Percentiles rank a stretch among this genome's conserved stretches.
Conservation (phyloP, 2,797 vertebrate genomes). For the Otus scops region DNA sequence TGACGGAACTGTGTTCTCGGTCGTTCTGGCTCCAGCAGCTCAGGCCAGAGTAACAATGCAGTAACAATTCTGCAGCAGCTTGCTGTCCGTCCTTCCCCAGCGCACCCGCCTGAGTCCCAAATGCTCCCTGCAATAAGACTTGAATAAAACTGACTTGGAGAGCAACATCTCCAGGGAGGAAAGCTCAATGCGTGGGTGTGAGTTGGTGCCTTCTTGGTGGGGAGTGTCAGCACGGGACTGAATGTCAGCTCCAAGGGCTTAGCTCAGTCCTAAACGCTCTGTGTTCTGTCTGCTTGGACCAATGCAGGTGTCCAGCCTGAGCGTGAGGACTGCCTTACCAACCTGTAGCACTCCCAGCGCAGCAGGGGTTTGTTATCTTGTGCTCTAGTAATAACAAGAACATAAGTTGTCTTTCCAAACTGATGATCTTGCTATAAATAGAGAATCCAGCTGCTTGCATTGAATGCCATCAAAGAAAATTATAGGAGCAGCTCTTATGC, state of each 20-base stretch:
- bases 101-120: background rate
- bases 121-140: background rate
- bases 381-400: constrained; percentile 26
- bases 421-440: constrained; percentile 61
- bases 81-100: background rate
- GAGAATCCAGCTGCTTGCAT: constrained; percentile 49
- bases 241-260: background rate
- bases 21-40: background rate
- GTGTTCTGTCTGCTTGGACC: background rate
- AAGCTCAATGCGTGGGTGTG: background rate
- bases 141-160: background rate
- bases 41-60: background rate
- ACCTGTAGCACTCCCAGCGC: background rate
- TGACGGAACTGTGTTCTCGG: background rate
- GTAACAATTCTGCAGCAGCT: background rate
- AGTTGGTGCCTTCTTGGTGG: background rate
- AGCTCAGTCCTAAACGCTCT: background rate
- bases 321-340: background rate
- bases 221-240: background rate
- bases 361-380: background rate
- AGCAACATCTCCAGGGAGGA: background rate
- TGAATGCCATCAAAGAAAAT: constrained; percentile 63
- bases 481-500: background rate
- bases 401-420: constrained; percentile 17
- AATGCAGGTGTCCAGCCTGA: background rate